Evolutionary conservation across 2,888 invertebrate genomes (phyloP), one percentile per base, ranked within the genome.

Genomic region (Sabatieria punctata): DNA sequence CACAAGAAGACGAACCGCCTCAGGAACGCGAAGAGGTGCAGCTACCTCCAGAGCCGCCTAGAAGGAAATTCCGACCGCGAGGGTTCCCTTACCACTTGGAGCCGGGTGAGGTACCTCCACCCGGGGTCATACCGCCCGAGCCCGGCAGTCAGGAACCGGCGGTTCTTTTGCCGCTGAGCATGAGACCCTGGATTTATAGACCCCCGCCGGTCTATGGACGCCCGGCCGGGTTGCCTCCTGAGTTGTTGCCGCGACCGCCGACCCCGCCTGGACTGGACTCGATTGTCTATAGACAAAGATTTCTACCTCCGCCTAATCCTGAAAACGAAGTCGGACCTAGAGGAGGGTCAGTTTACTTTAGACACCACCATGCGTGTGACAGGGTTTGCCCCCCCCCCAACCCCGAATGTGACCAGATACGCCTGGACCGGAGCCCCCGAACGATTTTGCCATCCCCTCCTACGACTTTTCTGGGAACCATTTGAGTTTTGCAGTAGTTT

Each of bases 51-150:
- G n/a, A n/a, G n/a, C n/a, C n/a, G n/a, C n/a, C n/a, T n/a, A n/a
- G n/a, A n/a, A n/a, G n/a, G n/a, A n/a, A n/a, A n/a, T n/a, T n/a
- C n/a, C n/a, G n/a, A n/a, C n/a, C n/a, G n/a, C n/a, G n/a, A n/a
- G n/a, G n/a, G n/a, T n/a, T n/a, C n/a, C 38, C 23, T 13, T 36
- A 41, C 42, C n/a, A 13, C 21, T 21, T 46, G 26, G 46, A 46
- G 27, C 46, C 46, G 26, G 46, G 46, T 15, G 46, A 46, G 23
- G 27, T 46, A 6, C 27, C 36, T 4, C 43, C 43, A 25, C 43
- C 43, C 15, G 41, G 41, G 19, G 33, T 42, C 24, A 30, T 42
- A 2, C 24, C 42, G 13, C 30, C 42, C 2, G 30, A 27, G 11
- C 25, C 11, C 13, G 33, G 27, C 27, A 19, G 8, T 4, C 21